phyloP scores from a whole-genome alignment of 2,888 invertebrate species.

The Cantharis rufa region DNA sequence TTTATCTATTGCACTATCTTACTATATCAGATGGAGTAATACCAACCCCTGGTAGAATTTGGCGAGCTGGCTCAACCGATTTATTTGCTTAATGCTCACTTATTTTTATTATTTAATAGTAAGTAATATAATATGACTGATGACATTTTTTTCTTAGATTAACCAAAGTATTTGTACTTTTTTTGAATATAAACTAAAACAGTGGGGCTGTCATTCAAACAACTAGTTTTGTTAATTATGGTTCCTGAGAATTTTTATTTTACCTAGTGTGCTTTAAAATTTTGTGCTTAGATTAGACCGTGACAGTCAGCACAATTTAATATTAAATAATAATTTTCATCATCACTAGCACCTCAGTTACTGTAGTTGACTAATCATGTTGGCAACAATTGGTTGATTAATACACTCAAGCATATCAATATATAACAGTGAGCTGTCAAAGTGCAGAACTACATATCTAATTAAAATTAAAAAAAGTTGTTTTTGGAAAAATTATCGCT shows the following conservation, averaged over 20 bases:
- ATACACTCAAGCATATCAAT: background rate
- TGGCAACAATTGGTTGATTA: background rate
- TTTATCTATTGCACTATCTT: slow-evolving; percentile 41
- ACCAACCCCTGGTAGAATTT: slow-evolving; percentile 54
- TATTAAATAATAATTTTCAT: background rate
- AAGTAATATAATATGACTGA: slow-evolving; percentile 16
- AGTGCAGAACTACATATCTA: too few species aligned
- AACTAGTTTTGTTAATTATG: background rate
- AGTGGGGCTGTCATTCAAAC: background rate
- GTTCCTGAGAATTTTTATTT: background rate
- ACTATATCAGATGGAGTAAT: slow-evolving; percentile 45
- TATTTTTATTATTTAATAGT: slow-evolving; percentile 18
- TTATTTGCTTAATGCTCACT: slow-evolving; percentile 51
- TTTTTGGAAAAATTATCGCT: too few species aligned
- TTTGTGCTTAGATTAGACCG: background rate
- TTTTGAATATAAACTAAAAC: background rate
- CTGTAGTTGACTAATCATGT: background rate
- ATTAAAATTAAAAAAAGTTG: too few species aligned
- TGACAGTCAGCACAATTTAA: background rate
- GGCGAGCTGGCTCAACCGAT: slow-evolving; percentile 54
- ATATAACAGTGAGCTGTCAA: background rate
- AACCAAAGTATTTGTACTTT: background rate
- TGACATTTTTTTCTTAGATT: slow-evolving; percentile 1
- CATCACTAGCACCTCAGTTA: background rate
- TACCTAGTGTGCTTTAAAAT: background rate